A percentile compares a stretch with the other conserved stretches of the same genome.
Conservation (phyloP, 2,113 vertebrate species). For the Thamnaconus septentrionalis region DNA sequence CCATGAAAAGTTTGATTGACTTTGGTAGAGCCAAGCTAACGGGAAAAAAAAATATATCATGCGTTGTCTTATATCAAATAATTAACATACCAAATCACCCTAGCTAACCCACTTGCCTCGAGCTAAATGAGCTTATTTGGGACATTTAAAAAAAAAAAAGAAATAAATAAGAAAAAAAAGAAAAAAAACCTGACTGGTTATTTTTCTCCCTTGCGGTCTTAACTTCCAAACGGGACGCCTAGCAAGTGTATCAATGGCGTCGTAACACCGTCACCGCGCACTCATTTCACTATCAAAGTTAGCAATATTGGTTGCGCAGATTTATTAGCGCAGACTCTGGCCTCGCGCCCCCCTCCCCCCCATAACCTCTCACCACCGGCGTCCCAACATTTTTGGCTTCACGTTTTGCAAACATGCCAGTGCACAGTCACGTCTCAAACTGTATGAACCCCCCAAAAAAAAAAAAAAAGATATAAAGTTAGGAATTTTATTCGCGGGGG, state of each 20-base stretch:
- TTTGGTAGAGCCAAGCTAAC: neutral
- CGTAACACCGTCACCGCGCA: too few species aligned
- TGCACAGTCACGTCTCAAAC: slow-evolving; percentile 14
- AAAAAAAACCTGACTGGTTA: too few species aligned
- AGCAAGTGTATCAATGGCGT: too few species aligned
- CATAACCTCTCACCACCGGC: neutral
- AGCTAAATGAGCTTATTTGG: neutral
- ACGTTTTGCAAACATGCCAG: slow-evolving; percentile 2
- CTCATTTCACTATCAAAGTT: neutral
- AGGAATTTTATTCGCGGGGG: too few species aligned
- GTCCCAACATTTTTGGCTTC: neutral
- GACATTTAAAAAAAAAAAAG: neutral
- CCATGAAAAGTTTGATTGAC: neutral
- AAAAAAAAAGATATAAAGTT: too few species aligned
- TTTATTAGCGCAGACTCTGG: slow-evolving; percentile 9
- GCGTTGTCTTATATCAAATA: too few species aligned
- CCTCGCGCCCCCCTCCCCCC: too few species aligned
- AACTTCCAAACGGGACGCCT: too few species aligned
- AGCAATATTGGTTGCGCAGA: slow-evolving; percentile 4
- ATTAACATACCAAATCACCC: neutral
- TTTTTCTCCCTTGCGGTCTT: too few species aligned
- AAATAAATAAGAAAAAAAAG: too few species aligned
- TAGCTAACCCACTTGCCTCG: neutral
- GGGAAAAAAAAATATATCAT: too few species aligned
- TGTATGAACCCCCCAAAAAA: neutral